Percentiles rank a stretch among this genome's conserved stretches.
phyloP scores from a whole-genome alignment of 2,888 invertebrate species.

The Synergus umbraculus region DNA sequence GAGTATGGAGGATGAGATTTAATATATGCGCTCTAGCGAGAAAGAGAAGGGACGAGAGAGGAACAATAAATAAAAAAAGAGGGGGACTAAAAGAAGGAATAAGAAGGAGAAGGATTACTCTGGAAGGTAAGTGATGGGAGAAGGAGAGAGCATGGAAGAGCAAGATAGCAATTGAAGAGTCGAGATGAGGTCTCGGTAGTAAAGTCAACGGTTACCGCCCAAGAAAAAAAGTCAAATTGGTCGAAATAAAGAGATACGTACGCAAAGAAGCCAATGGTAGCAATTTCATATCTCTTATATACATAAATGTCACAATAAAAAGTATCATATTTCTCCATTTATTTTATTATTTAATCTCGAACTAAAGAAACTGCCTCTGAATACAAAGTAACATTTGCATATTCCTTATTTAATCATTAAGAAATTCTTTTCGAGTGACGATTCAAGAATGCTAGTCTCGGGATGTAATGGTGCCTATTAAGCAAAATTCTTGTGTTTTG shows the following conservation, averaged over 20 bases:
- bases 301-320: neutral
- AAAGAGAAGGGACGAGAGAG: constrained; percentile 39
- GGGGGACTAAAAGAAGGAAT: constrained; percentile 29
- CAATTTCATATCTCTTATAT: neutral
- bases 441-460: constrained; percentile 18
- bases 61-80: constrained; percentile 21
- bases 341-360: neutral
- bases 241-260: constrained; percentile 70
- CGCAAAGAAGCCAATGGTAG: constrained; percentile 61
- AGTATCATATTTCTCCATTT: neutral
- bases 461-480: constrained; percentile 21
- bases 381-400: constrained; percentile 19
- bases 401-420: constrained; percentile 12
- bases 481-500: constrained; percentile 38
- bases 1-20: constrained; percentile 60
- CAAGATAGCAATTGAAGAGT: constrained; percentile 44
- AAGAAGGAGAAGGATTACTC: constrained; percentile 44
- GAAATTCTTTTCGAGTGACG: constrained; percentile 22
- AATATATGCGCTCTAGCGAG: constrained; percentile 54
- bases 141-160: constrained; percentile 46
- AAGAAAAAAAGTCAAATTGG: constrained; percentile 70
- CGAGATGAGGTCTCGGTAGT: constrained; percentile 65
- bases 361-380: neutral
- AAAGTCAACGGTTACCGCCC: constrained; percentile 69
- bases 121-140: constrained; percentile 53